Conservation (phyloP, 1,140 invertebrate genomes). For the Hyposmocoma kahamanoa region DNA sequence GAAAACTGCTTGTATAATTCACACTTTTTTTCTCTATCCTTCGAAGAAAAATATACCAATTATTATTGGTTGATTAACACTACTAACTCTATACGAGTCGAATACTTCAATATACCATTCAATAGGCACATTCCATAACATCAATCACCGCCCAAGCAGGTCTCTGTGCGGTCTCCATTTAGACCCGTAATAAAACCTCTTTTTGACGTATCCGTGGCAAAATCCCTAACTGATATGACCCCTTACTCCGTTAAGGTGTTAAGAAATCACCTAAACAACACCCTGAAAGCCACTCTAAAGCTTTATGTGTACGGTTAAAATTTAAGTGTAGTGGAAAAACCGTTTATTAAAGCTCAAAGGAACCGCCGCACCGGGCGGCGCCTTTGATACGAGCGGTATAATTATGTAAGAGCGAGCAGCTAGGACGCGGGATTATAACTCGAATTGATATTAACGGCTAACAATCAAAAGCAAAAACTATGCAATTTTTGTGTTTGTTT, state of each 20-base stretch:
- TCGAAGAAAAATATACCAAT: too few species aligned
- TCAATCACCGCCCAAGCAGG: slow-evolving; percentile 11
- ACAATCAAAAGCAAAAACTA: too few species aligned
- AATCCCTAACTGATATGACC: slow-evolving; percentile 69
- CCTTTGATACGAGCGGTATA: slow-evolving; percentile 58
- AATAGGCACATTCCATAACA: slow-evolving; percentile 1
- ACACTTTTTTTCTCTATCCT: too few species aligned
- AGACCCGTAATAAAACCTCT: slow-evolving; percentile 61
- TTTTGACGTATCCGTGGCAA: slow-evolving; percentile 70
- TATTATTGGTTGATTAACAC: too few species aligned
- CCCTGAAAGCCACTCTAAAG: slow-evolving; percentile 13
- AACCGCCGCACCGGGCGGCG: slow-evolving; percentile 50
- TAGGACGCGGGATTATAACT: slow-evolving; percentile 8
- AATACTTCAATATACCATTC: too few species aligned
- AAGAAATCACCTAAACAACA: slow-evolving; percentile 29
- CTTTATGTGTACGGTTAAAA: slow-evolving; percentile 9
- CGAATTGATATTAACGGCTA: slow-evolving; percentile 3
- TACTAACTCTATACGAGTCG: too few species aligned
- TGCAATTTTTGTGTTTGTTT: too few species aligned
- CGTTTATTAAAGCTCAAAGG: slow-evolving; percentile 66
- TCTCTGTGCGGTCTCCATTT: slow-evolving; percentile 57
- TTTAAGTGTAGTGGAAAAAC: slow-evolving; percentile 15
- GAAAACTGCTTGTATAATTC: too few species aligned
- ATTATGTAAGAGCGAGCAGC: slow-evolving; percentile 57
- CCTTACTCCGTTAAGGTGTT: slow-evolving; percentile 64